These are phyloP conservation scores for Sitodiplosis mosellana DNA, from an alignment of 1,140 invertebrate genomes.

Conservation along the genomic window DNA sequence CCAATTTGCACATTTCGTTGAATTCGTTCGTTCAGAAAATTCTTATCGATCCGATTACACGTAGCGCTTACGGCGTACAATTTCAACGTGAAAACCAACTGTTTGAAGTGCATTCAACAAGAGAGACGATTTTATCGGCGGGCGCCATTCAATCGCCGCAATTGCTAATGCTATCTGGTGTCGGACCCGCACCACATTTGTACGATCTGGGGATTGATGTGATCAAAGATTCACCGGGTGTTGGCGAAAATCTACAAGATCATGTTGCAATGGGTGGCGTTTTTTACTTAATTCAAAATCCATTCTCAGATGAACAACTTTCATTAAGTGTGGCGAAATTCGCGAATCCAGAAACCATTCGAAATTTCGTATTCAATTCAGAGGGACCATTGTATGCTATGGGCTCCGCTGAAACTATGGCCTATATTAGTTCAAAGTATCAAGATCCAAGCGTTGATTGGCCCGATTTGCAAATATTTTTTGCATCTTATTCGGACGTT, in stretches of 20 bases:
- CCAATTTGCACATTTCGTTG: constrained; percentile 53
- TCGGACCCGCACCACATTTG: constrained; percentile 41
- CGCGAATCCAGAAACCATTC: constrained; percentile 29
- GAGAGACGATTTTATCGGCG: constrained; percentile 53
- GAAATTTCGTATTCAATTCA: constrained; percentile 32
- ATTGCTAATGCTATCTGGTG: constrained; percentile 60
- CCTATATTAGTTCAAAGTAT: constrained; percentile 55
- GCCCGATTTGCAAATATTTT: constrained; percentile 61
- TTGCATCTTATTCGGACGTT: constrained; percentile 47
- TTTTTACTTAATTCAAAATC: constrained; percentile 33
- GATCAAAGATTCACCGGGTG: constrained; percentile 39
- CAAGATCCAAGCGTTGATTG: constrained; percentile 40
- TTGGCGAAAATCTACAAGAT: constrained; percentile 65
- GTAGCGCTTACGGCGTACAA: constrained; percentile 38
- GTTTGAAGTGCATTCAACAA: constrained; percentile 30
- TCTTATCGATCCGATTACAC: constrained; percentile 33
- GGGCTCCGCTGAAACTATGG: constrained; percentile 53
- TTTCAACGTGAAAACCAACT: constrained; percentile 32
- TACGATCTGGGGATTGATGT: constrained; percentile 31
- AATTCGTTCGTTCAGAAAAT: constrained; percentile 44
- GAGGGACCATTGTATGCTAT: constrained; percentile 43
- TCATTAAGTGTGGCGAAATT: constrained; percentile 39
- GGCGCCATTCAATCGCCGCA: constrained; percentile 57
- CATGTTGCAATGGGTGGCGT: constrained; percentile 46
- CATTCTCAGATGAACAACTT: constrained; percentile 26